Evolutionary conservation across 2,113 vertebrate genomes (phyloP).

Genomic region (Leiothrix lutea): DNA sequence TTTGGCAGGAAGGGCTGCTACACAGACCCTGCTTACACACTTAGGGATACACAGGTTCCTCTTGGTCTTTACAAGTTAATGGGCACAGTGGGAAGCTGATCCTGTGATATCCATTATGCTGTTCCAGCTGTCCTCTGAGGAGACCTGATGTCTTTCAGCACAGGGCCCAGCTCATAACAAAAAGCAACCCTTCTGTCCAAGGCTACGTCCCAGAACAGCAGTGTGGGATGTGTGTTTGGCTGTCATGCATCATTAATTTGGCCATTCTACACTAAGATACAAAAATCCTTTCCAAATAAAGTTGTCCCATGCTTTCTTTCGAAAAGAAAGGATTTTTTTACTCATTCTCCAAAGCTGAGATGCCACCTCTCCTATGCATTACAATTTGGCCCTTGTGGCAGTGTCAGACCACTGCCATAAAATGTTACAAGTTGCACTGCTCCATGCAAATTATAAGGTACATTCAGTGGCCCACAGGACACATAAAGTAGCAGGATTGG

Average conservation of each 20-base stretch:
- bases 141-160: background rate
- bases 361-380: background rate
- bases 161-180: background rate
- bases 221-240: fast-evolving
- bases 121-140: background rate
- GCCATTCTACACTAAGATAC: background rate
- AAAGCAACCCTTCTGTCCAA: background rate
- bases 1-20: background rate
- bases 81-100: background rate
- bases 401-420: background rate
- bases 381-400: background rate
- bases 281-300: background rate
- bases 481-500: background rate
- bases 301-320: background rate
- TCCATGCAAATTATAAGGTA: background rate
- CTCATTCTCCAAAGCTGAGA: background rate
- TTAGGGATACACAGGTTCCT: fast-evolving
- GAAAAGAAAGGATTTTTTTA: background rate
- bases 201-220: background rate
- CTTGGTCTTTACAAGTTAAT: background rate
- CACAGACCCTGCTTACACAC: background rate
- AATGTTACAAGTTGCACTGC: background rate
- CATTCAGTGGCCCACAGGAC: background rate
- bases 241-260: background rate
- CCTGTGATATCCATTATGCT: fast-evolving